Evolutionary conservation across 2,797 vertebrate species (phyloP), one percentile per base, ranked within the genome.

Genomic region (Gallinago solitaria): DNA sequence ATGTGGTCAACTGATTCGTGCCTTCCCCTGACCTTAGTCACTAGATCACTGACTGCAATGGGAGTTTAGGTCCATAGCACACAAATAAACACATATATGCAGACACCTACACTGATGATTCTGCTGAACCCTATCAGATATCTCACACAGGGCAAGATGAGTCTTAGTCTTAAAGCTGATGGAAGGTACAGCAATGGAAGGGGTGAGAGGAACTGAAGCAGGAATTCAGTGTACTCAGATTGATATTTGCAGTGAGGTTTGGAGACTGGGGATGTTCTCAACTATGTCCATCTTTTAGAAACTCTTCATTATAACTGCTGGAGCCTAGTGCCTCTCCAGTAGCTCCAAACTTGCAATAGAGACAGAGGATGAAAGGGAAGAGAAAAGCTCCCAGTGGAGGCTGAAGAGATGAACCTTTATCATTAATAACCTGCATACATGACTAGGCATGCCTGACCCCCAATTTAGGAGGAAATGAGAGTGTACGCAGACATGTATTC

Each of bases 401-500:
- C 2, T 17, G 21, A 75, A 56, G n/a, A 63, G 48, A 23, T 12
- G 53, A 41, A 27, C 4, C 6, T 53, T 63, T 17, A n/a, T 35
- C 39, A 48, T 61, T 63, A 59, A 24, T 16, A 71, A 57, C 8
- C 18, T 57, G 7, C 13, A 32, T 21, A 13, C 19, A 37, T 61
- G 64, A 61, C 30, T 23, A 30, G 53, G 7, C 17, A 57, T 37
- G n/a, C 45, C 33, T 41, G 39, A 63, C 13, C 17, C 48, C 21
- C 10, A 8, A 0, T 50, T 32, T 6, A 16, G 53, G 79, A 32
- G 27, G 81, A 64, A 78, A 53, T 9, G 6, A 6, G 2, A 51
- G 23, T 23, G 28, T 24, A 17, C 0, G 0, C 50, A 57, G n/a
- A 56, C 10, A 9, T 21, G 16, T 9, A 12, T 65, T 47, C 39